Conservation (phyloP, 2,113 vertebrate genomes). For the Cyanistes caeruleus region DNA sequence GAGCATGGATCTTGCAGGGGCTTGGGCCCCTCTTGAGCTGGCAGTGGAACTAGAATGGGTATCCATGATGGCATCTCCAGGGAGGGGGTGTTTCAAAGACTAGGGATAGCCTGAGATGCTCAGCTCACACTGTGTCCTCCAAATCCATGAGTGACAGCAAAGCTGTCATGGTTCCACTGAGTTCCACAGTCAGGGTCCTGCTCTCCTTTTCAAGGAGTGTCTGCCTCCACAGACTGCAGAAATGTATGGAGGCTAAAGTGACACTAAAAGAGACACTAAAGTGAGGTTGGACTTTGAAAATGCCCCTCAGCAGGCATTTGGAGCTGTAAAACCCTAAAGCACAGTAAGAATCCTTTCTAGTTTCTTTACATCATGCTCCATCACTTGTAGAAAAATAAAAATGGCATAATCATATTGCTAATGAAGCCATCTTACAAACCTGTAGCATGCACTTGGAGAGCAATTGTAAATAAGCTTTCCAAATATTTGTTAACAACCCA, state of each 20-base stretch:
- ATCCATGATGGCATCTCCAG: background rate
- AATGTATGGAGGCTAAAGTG: background rate
- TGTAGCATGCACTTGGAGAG: background rate
- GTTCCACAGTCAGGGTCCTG: background rate
- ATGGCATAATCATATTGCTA: background rate
- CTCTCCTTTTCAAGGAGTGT: background rate
- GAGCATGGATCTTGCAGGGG: accelerated
- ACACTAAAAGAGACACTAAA: background rate
- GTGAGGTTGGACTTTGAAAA: background rate
- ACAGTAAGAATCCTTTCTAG: background rate
- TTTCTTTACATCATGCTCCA: background rate
- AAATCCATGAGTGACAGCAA: accelerated
- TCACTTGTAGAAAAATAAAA: background rate
- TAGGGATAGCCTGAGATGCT: background rate
- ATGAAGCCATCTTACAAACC: background rate
- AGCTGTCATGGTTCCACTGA: background rate
- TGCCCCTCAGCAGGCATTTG: background rate
- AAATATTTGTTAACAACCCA: background rate
- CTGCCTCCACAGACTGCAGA: background rate
- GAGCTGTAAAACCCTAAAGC: background rate
- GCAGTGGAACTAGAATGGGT: background rate
- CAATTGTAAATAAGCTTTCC: background rate
- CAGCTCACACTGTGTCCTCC: background rate
- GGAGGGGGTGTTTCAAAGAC: background rate
- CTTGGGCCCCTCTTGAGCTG: background rate